phyloP scores from a whole-genome alignment of 2,888 invertebrate genomes.

The Acleris literana region DNA sequence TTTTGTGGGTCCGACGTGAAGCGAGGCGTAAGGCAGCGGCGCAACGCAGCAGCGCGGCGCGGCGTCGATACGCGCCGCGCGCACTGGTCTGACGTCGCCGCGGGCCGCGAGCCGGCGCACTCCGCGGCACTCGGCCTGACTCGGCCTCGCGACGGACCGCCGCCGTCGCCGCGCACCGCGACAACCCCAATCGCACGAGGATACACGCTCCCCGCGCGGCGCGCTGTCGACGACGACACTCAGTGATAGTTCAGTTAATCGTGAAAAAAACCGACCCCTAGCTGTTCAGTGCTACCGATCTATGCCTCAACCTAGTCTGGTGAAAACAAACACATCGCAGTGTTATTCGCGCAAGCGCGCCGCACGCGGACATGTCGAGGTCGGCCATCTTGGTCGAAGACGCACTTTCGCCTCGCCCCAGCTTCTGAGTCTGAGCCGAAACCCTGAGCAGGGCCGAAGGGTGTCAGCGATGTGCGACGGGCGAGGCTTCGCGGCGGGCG shows the following conservation, averaged over 20 bases:
- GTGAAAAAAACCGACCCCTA: slow-evolving; percentile 26
- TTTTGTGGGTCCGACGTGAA: slow-evolving; percentile 66
- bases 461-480: slow-evolving; percentile 65
- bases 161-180: slow-evolving; percentile 45
- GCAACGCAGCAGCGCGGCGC: slow-evolving; percentile 55
- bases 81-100: slow-evolving; percentile 68
- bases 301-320: slow-evolving; percentile 52
- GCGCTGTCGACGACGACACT: slow-evolving; percentile 37
- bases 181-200: slow-evolving; percentile 16
- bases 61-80: slow-evolving; percentile 71
- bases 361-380: slow-evolving; percentile 73
- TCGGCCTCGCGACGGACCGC: slow-evolving; percentile 58
- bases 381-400: slow-evolving; percentile 81
- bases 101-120: slow-evolving; percentile 62
- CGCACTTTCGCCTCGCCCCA: slow-evolving; percentile 81
- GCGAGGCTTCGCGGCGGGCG: slow-evolving; percentile 65
- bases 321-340: slow-evolving; percentile 79
- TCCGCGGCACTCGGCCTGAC: slow-evolving; percentile 57
- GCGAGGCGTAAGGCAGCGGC: slow-evolving; percentile 55
- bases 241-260: slow-evolving; percentile 52
- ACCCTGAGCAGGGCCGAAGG: slow-evolving; percentile 53
- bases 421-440: slow-evolving; percentile 67
- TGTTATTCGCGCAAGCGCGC: slow-evolving; percentile 77
- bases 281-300: slow-evolving; percentile 50
- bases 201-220: slow-evolving; percentile 47